phyloP scores from a whole-genome alignment of 2,888 invertebrate species.

The Nephrotoma guestfalica region DNA sequence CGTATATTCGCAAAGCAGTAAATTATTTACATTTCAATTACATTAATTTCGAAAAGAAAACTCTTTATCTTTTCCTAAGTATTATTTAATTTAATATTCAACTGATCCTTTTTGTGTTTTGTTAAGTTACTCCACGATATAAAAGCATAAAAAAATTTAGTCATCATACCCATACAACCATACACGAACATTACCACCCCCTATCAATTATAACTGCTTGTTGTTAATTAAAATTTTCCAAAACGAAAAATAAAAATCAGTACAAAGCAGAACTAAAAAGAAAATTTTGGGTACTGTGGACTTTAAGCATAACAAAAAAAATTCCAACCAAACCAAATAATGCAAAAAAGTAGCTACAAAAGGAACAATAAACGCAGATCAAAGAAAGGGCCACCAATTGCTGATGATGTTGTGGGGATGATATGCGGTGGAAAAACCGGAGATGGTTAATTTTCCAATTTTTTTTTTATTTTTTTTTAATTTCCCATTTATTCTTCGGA shows the following conservation, averaged over 20 bases:
- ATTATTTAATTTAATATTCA: neutral
- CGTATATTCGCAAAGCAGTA: neutral
- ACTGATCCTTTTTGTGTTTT: neutral
- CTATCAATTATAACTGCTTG: neutral
- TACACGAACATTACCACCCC: neutral
- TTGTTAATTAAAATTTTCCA: neutral
- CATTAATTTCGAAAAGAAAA: neutral
- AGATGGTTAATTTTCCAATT: neutral
- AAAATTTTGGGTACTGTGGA: neutral
- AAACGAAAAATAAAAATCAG: neutral
- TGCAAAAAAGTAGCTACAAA: neutral
- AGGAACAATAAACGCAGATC: neutral
- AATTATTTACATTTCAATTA: neutral
- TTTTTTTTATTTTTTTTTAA: neutral
- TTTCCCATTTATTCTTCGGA: neutral
- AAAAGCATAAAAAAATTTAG: neutral
- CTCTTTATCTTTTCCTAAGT: neutral
- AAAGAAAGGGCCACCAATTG: neutral
- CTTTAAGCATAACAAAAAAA: neutral
- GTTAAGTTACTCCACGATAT: neutral
- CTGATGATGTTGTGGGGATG: neutral
- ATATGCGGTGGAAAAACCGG: neutral
- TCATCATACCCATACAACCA: neutral
- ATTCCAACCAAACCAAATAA: neutral
- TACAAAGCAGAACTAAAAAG: neutral